Base-by-base conservation (phyloP, 2,797 vertebrate species). In the Pseudomugil tenellus region DNA sequence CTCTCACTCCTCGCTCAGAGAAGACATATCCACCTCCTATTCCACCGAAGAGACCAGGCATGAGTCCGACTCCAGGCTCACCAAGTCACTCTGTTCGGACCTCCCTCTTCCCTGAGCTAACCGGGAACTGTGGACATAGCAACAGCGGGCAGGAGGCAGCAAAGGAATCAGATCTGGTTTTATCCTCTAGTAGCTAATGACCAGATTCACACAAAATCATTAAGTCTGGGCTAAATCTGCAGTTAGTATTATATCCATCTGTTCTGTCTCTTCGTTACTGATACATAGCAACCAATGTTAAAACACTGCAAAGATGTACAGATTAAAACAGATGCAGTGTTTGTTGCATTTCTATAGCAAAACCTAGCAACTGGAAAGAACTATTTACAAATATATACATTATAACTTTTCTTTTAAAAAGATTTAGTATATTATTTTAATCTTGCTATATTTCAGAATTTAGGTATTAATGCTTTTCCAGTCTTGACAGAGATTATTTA, bases 31-130 rank as follows among this genome's bases (percentile, higher is more conserved):
- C 96, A 25, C 96, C 97, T 0, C 96, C 96, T 1, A 95, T 96
- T 65, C 94, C 95, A 69, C 95, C 96, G 0, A 99, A 98, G 91
- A 99, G 95, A 57, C 96, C 97, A 0, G 95, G 97, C 37, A 93
- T 96, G 26, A 93, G 94, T 79, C 96, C 96, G 32, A 95, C 96
- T 0, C 95, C 97, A 3, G 94, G 95, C 41, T 92, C 96, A 25
- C 81, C 95, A 0, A 64, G 89, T 48, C 92, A 95, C 0, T 85
- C 91, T 1, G 62, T 91, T 76, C 94, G 88, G 67, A 80, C 86
- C 81, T 87, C 94, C 69, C 77, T 81, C 21, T 95, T 95, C 51
- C 87, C 93, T 23, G 98, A 99, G 85, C 86, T 97, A 48, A 91
- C 94, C 0, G 90, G 93, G 10, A 95, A 91, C 93, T 95, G 93